These are phyloP conservation scores for Lithophane leautieri DNA, from an alignment of 2,888 invertebrate genomes.

Conservation along the genomic window DNA sequence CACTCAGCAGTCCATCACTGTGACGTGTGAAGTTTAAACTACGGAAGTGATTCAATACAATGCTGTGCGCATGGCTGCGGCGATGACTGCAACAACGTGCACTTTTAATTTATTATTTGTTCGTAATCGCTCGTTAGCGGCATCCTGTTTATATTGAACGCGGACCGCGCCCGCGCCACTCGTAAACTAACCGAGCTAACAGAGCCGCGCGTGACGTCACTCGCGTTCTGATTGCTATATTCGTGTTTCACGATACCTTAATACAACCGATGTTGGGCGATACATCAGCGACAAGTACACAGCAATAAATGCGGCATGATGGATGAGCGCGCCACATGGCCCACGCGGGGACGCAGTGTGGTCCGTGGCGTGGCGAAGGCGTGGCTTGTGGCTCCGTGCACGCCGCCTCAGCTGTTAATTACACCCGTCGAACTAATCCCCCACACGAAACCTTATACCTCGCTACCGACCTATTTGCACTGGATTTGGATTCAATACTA, in stretches of 20 bases:
- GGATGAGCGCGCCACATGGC: slow-evolving; percentile 2
- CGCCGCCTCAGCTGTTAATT: slow-evolving; percentile 31
- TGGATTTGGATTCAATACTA: slow-evolving; percentile 11
- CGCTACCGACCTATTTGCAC: slow-evolving; percentile 1
- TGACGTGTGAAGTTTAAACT: slow-evolving; percentile 23
- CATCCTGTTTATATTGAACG: slow-evolving; percentile 52
- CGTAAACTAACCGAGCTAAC: slow-evolving; percentile 21
- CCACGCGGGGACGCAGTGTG: not conserved
- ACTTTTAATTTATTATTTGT: slow-evolving; percentile 34
- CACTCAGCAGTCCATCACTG: slow-evolving; percentile 6
- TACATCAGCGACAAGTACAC: slow-evolving; percentile 24
- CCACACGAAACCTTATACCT: slow-evolving; percentile 15
- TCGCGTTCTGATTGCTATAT: not conserved
- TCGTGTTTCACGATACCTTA: slow-evolving; percentile 4
- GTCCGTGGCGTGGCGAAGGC: not conserved
- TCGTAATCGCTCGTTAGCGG: slow-evolving; percentile 37
- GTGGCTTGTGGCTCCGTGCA: not conserved
- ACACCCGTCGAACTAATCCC: slow-evolving; percentile 42
- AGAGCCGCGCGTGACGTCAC: slow-evolving; percentile 30
- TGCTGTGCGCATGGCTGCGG: slow-evolving; percentile 15
- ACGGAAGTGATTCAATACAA: slow-evolving; percentile 28
- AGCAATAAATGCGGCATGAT: slow-evolving; percentile 28
- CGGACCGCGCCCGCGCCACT: slow-evolving; percentile 11
- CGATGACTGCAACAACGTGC: slow-evolving; percentile 20
- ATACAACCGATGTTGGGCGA: slow-evolving; percentile 10